Percentiles rank a stretch among this genome's conserved stretches.
These are phyloP conservation scores for Bombus ignitus DNA, from an alignment of 1,140 invertebrate genomes.

Conservation along the genomic window DNA sequence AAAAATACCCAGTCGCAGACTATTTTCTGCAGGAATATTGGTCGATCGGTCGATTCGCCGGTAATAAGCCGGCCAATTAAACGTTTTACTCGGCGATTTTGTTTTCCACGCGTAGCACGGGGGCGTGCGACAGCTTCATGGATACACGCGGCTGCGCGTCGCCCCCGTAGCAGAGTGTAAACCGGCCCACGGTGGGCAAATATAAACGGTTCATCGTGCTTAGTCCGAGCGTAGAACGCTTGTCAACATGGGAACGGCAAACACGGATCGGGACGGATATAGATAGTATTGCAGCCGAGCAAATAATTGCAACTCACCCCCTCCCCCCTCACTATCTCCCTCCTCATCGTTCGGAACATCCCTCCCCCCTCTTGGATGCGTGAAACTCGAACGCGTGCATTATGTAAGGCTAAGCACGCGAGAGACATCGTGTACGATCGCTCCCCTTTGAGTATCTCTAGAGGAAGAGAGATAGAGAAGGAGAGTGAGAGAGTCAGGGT, in stretches of 20 bases:
- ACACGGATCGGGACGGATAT: slow-evolving; percentile 65
- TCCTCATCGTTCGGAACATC: background rate
- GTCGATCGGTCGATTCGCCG: background rate
- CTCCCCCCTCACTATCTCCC: background rate
- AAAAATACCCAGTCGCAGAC: background rate
- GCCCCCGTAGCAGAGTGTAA: slow-evolving; percentile 34
- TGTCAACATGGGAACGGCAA: slow-evolving; percentile 70
- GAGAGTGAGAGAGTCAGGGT: slow-evolving; percentile 24
- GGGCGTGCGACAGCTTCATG: slow-evolving; percentile 28
- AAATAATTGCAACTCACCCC: slow-evolving; percentile 62
- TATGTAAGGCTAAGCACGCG: slow-evolving; percentile 63
- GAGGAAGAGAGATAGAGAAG: background rate
- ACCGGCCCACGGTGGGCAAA: slow-evolving; percentile 51
- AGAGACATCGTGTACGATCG: slow-evolving; percentile 37
- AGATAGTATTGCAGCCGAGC: slow-evolving; percentile 67
- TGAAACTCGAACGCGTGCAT: slow-evolving; percentile 40
- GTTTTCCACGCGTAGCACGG: slow-evolving; percentile 11
- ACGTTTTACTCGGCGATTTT: slow-evolving; percentile 12
- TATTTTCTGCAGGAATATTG: too few relatives aligned
- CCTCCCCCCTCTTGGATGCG: background rate
- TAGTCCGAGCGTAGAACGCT: slow-evolving; percentile 58
- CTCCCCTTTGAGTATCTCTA: slow-evolving; percentile 18
- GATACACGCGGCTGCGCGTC: slow-evolving; percentile 21
- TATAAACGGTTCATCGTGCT: slow-evolving; percentile 65
- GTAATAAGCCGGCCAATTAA: slow-evolving; percentile 37